Percentiles rank a stretch among this genome's conserved stretches.
Conservation (phyloP, 2,113 vertebrate genomes). For the Shinisaurus crocodilurus region DNA sequence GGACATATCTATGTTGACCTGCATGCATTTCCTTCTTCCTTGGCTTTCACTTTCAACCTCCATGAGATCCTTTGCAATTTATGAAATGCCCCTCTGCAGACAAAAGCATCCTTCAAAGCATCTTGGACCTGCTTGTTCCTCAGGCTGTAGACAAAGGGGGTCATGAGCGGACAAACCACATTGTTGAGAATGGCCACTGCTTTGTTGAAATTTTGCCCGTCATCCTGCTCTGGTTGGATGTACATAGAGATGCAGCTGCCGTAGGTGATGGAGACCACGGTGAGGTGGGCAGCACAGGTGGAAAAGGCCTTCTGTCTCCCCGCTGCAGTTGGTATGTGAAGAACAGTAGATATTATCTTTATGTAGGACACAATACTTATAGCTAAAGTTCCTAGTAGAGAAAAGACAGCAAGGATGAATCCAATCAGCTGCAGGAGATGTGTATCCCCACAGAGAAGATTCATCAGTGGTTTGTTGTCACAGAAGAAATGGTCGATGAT, state of each 20-base stretch:
- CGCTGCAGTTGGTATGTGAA: conserved; percentile 36
- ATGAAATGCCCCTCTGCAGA: not conserved
- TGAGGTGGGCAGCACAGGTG: conserved; percentile 62
- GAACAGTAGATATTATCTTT: conserved; percentile 48
- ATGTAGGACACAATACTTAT: conserved; percentile 58
- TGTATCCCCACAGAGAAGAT: conserved; percentile 21
- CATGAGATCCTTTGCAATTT: not conserved
- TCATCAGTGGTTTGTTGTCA: conserved; percentile 3
- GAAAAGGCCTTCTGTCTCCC: conserved; percentile 60
- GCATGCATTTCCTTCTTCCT: not conserved
- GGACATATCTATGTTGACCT: not conserved
- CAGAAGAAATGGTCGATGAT: conserved; percentile 35
- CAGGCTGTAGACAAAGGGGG: conserved; percentile 38
- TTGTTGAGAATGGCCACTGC: conserved; percentile 38
- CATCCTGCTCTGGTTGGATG: not conserved
- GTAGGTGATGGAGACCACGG: conserved; percentile 44
- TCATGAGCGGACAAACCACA: conserved; percentile 26
- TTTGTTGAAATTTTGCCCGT: conserved; percentile 4
- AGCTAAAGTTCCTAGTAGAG: conserved; percentile 55
- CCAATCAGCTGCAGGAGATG: not conserved
- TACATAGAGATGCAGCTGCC: conserved; percentile 45
- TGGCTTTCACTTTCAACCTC: not conserved
- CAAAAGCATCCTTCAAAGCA: conserved; percentile 2
- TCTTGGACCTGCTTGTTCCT: conserved; percentile 45
- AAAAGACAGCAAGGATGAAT: conserved; percentile 48